phyloP scores from a whole-genome alignment of 2,797 vertebrate genomes.

The Esox masquinongy region DNA sequence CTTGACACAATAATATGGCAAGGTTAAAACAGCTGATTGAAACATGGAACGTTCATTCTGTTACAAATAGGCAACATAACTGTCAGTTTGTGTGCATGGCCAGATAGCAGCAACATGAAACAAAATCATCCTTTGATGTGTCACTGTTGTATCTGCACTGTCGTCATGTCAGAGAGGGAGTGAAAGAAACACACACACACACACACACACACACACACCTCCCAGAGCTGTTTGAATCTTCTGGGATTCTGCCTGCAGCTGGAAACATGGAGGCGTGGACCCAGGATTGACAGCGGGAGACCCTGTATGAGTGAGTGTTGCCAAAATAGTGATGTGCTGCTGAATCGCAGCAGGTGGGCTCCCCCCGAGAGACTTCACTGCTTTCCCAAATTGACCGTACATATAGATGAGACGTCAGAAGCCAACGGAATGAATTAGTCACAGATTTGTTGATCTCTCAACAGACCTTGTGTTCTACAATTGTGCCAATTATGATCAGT shows the following conservation, averaged over 20 bases:
- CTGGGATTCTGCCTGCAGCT: neutral
- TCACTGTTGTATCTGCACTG: neutral
- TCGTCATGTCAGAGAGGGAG: neutral
- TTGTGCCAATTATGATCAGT: neutral
- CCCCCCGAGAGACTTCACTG: neutral
- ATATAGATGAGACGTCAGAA: slow-evolving; percentile 12
- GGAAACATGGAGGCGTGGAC: neutral
- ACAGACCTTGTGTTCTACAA: neutral
- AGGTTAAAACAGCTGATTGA: neutral
- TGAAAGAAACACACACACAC: neutral
- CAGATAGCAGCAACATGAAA: neutral
- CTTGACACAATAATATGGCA: neutral
- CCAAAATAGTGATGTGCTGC: neutral
- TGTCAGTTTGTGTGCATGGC: neutral
- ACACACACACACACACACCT: neutral
- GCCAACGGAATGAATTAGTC: neutral
- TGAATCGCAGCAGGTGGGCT: slow-evolving; percentile 15
- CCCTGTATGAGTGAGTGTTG: neutral
- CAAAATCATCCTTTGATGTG: neutral
- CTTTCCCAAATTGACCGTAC: neutral
- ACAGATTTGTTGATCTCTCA: neutral
- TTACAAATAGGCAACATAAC: neutral
- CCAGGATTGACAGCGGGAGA: neutral
- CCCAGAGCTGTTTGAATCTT: neutral
- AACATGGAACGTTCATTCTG: neutral